phyloP scores from a whole-genome alignment of 1,140 invertebrate species.

The Heliconius hewitsoni region DNA sequence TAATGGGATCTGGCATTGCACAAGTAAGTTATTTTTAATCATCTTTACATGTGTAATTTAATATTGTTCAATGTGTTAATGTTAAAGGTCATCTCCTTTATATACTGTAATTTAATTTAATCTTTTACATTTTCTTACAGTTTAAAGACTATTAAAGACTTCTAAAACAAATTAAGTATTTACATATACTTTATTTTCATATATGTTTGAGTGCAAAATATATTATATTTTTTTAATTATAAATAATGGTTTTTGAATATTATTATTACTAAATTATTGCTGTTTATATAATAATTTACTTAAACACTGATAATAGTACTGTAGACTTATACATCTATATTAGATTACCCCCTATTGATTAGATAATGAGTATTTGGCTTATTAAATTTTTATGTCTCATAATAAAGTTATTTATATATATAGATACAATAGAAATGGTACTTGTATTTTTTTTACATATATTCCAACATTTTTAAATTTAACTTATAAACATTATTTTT shows the following conservation, averaged over 20 bases:
- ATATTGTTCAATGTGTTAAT: not conserved
- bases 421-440: too few species aligned
- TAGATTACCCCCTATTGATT: not conserved
- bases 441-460: too few species aligned
- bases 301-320: not conserved
- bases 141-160: not conserved
- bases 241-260: too few species aligned
- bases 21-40: constrained; percentile 83
- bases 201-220: too few species aligned
- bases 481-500: too few species aligned
- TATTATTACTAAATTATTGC: too few species aligned
- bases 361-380: not conserved
- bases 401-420: not conserved
- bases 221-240: too few species aligned
- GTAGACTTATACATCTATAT: not conserved
- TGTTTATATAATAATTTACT: too few species aligned
- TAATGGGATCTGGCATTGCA: constrained; percentile 94
- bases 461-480: too few species aligned
- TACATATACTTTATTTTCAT: too few species aligned
- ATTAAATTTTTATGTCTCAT: not conserved
- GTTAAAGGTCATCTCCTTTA: not conserved
- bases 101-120: not conserved
- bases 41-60: not conserved
- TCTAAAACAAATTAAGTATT: too few species aligned
- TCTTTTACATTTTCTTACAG: not conserved